Base-by-base conservation (phyloP, 2,888 invertebrate species). In the Oxytorus armatus region DNA sequence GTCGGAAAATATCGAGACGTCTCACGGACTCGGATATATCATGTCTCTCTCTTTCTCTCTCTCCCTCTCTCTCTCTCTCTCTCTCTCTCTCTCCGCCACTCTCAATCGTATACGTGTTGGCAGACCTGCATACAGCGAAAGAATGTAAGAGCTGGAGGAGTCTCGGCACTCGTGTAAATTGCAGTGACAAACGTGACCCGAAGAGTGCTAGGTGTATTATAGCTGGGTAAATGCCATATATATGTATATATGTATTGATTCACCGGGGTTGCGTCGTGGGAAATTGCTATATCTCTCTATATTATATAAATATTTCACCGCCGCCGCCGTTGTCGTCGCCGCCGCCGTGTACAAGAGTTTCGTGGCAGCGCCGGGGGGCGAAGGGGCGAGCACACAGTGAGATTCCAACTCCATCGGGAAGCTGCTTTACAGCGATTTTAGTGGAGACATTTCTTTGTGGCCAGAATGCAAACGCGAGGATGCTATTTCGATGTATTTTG, bases 91-190 rank as follows among this genome's bases (percentile, higher is more conserved):
- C 14, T 33, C 33, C 39, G 23, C 16, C 42, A 29, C 63, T 44
- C 51, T 51, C 61, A 21, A 55, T 44, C 33, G 44, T 68, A 51
- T 44, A 57, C 51, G 51, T 68, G 61, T 23, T 75, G 57, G 73
- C 44, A 55, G 53, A 55, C n/a, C 47, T 29, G 18, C 47, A 42
- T 42, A 49, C 2, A 14, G 18, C 55, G 23, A 47, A 36, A 23
- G 57, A 29, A 55, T 39, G 51, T 21, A 68, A 14, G n/a, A 53
- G 61, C 25, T 21, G n/a, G 39, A 21, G 51, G 39, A 63, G n/a
- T 11, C 11, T 29, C 47, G 63, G 49, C 57, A 77, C 72, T 77
- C 77, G 77, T 77, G 59, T 66, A 72, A 77, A 77, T 77, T 78
- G 77, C 73, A 61, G 18, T 66, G 72, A 72, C 65, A 66, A 72